Evolutionary conservation across 2,888 invertebrate species (phyloP).

Genomic region (Minunthozetes semirufus): DNA sequence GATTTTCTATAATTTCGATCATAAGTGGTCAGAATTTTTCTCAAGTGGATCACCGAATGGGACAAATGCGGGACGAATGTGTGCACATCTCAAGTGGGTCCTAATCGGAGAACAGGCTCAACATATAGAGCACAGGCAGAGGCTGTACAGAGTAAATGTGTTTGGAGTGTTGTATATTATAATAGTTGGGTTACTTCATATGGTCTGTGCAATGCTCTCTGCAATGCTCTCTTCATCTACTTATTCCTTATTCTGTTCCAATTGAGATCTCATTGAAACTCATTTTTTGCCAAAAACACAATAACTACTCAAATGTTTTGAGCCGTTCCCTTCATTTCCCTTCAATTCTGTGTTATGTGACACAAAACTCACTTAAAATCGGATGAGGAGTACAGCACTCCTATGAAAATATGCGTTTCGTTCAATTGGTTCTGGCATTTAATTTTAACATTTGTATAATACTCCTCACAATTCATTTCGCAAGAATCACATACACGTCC

Average conservation of each 20-base stretch:
- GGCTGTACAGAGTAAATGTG: background rate
- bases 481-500: slow-evolving; percentile 26
- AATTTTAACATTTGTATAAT: slow-evolving; percentile 21
- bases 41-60: slow-evolving; percentile 26
- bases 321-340: slow-evolving; percentile 9
- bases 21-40: slow-evolving; percentile 14
- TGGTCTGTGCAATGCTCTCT: background rate
- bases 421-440: slow-evolving; percentile 4
- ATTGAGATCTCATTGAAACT: slow-evolving; percentile 3
- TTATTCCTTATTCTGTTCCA: background rate
- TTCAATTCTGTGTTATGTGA: background rate
- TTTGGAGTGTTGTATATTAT: slow-evolving; percentile 18
- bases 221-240: background rate
- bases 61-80: slow-evolving; percentile 1
- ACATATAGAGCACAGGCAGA: background rate
- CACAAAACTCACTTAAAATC: slow-evolving; percentile 30
- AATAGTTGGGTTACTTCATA: slow-evolving; percentile 20
- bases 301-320: background rate
- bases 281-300: slow-evolving; percentile 8
- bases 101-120: slow-evolving; percentile 13
- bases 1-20: slow-evolving; percentile 23
- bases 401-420: slow-evolving; percentile 18
- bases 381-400: slow-evolving; percentile 5
- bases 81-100: slow-evolving; percentile 18
- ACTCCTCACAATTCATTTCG: background rate